Evolutionary conservation across 1,140 invertebrate species (phyloP).

Genomic region (Heterodera carotae): DNA sequence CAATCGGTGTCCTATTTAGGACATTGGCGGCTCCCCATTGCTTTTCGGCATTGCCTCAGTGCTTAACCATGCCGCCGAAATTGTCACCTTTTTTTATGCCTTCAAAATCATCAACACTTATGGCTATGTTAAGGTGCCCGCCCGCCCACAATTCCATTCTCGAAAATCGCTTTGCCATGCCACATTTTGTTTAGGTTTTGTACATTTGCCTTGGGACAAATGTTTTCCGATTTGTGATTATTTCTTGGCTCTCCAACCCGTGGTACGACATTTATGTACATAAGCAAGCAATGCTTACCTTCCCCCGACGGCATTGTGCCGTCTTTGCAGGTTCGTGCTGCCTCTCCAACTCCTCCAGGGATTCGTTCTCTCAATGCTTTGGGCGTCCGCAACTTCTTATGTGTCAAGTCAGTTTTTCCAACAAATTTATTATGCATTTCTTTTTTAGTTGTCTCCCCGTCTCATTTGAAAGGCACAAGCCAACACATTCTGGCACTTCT

Average conservation of each 20-base stretch:
- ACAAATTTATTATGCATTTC: background rate
- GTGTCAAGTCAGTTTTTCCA: constrained; percentile 35
- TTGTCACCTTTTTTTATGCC: constrained; percentile 96
- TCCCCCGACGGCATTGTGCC: background rate
- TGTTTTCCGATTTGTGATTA: constrained; percentile 50
- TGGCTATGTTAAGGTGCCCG: constrained; percentile 82
- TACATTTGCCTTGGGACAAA: constrained; percentile 50
- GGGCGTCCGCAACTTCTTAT: constrained; percentile 54
- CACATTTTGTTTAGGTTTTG: constrained; percentile 41
- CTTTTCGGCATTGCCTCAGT: constrained; percentile 96
- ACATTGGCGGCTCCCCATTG: constrained; percentile 91
- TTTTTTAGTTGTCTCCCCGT: constrained; percentile 44
- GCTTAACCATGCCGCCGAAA: constrained; percentile 97
- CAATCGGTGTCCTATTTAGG: no score
- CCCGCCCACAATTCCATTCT: background rate
- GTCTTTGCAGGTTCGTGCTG: constrained; percentile 39
- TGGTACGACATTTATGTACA: no score
- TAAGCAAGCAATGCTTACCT: no score
- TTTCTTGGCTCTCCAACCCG: constrained; percentile 53
- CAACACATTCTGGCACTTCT: constrained; percentile 50
- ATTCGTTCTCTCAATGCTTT: constrained; percentile 36
- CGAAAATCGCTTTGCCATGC: constrained; percentile 1
- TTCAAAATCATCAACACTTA: constrained; percentile 89
- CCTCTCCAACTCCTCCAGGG: constrained; percentile 52
- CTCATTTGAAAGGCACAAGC: constrained; percentile 45